Conservation (phyloP, 2,888 invertebrate genomes). For the Ferdinandea cuprea region DNA sequence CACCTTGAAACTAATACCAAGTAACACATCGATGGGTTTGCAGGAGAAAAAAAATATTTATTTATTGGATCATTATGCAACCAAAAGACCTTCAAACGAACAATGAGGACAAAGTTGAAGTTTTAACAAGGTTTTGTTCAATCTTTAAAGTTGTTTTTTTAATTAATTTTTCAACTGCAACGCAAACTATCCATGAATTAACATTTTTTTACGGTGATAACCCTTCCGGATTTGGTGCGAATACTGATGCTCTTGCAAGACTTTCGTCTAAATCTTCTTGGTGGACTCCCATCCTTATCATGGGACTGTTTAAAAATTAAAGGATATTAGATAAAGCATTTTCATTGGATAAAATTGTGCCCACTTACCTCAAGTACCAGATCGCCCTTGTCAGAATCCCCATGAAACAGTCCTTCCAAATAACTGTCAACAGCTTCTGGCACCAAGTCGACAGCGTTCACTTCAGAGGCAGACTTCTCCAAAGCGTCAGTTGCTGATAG, state of each 20-base stretch:
- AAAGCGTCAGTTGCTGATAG: not conserved
- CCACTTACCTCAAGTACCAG: not conserved
- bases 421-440: not conserved
- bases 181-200: not conserved
- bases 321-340: too few species aligned
- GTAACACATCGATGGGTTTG: too few species aligned
- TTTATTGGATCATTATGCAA: too few species aligned
- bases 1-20: too few species aligned
- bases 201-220: not conserved
- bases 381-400: not conserved
- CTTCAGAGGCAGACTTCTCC: not conserved
- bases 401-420: not conserved
- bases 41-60: too few species aligned
- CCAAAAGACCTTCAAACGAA: too few species aligned
- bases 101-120: too few species aligned
- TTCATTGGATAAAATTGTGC: not conserved
- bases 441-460: not conserved
- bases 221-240: constrained; percentile 25
- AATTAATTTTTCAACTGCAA: too few species aligned
- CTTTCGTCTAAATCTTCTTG: not conserved
- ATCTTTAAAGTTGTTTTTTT: too few species aligned
- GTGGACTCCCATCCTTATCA: not conserved
- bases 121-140: too few species aligned
- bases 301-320: not conserved
- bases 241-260: constrained; percentile 3